phyloP scores from a whole-genome alignment of 1,140 invertebrate species.

The Drosophila eugracilis region DNA sequence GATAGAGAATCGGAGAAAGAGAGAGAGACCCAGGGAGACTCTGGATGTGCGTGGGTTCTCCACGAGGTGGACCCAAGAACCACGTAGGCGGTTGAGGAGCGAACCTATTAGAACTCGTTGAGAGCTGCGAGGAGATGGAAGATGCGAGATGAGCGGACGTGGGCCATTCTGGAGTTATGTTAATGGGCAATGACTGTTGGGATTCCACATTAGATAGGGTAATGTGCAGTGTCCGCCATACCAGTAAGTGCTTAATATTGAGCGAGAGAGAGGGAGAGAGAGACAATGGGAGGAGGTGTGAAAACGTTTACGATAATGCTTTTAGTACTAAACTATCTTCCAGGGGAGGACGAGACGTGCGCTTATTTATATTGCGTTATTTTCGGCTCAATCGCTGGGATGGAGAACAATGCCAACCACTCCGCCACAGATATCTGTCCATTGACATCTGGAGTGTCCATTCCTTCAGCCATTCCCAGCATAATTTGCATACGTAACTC shows the following conservation, averaged over 20 bases:
- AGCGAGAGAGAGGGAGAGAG: background rate
- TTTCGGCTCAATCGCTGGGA: background rate
- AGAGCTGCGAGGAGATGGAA: constrained; percentile 57
- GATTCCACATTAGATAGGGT: constrained; percentile 73
- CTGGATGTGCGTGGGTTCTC: constrained; percentile 51
- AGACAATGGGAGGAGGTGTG: constrained; percentile 22
- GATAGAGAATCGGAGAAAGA: background rate
- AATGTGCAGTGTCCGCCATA: constrained; percentile 50
- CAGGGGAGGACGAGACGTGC: background rate
- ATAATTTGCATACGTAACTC: constrained; percentile 69
- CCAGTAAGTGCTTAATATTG: constrained; percentile 53
- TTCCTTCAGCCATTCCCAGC: constrained; percentile 2
- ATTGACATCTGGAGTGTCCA: constrained; percentile 59
- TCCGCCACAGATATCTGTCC: constrained; percentile 20
- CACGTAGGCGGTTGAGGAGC: constrained; percentile 41
- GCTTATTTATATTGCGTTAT: constrained; percentile 3
- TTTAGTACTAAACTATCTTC: constrained; percentile 27
- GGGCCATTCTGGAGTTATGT: constrained; percentile 62
- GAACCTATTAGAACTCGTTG: constrained; percentile 74
- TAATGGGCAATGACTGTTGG: constrained; percentile 78
- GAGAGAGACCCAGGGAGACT: background rate
- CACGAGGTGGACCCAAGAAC: constrained; percentile 21
- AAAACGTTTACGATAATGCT: constrained; percentile 54
- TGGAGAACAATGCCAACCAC: background rate
- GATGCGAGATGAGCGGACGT: constrained; percentile 36